A percentile compares a stretch with the other conserved stretches of the same genome.
Conservation (phyloP, 2,888 invertebrate species). For the Crematogaster levior region DNA sequence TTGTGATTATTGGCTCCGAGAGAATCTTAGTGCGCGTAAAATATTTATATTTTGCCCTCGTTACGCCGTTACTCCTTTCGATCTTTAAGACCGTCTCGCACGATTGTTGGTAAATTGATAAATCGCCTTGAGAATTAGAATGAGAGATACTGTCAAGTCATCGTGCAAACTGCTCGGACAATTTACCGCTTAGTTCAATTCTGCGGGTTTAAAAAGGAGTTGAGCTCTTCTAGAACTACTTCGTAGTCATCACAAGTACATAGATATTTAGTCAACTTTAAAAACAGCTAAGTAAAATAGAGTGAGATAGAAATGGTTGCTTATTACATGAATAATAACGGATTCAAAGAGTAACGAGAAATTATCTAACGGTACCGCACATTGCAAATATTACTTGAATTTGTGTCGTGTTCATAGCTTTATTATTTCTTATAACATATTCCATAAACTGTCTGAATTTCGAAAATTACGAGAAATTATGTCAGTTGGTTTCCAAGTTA, state of each 20-base stretch:
- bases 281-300: neutral
- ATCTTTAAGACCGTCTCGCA: slow-evolving; percentile 36
- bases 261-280: neutral
- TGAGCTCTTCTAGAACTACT: slow-evolving; percentile 29
- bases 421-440: neutral
- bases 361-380: neutral
- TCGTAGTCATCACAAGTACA: neutral
- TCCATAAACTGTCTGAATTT: neutral
- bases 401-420: neutral
- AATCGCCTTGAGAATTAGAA: slow-evolving; percentile 64
- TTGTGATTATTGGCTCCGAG: neutral
- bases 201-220: slow-evolving; percentile 26
- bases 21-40: slow-evolving; percentile 20
- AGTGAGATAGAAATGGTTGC: neutral
- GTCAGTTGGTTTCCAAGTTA: neutral
- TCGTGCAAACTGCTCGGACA: slow-evolving; percentile 47
- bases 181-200: slow-evolving; percentile 59
- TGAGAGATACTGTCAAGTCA: slow-evolving; percentile 60
- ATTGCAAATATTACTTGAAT: neutral
- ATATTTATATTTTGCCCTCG: slow-evolving; percentile 19
- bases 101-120: slow-evolving; percentile 57
- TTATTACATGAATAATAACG: neutral
- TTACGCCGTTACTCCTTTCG: slow-evolving; percentile 9
- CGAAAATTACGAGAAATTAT: neutral
- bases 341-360: too few relatives aligned